Conservation (phyloP, 1,140 invertebrate genomes). For the Eufriesea mexicana region DNA sequence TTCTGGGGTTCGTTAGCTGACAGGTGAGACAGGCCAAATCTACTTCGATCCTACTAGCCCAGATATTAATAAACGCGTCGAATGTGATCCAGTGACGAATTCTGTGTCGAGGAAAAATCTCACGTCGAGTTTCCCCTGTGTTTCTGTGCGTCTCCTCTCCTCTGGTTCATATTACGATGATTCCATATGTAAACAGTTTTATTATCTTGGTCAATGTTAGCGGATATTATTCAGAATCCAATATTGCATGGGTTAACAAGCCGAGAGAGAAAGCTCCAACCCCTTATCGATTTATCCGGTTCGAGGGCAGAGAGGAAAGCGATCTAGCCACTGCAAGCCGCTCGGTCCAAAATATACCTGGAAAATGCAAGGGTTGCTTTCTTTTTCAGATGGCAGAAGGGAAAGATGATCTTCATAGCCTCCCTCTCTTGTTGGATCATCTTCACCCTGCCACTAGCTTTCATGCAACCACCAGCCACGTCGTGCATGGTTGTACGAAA, state of each 20-base stretch:
- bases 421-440: slow-evolving; percentile 97
- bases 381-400: slow-evolving; percentile 88
- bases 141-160: neutral
- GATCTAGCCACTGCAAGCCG: too few species aligned
- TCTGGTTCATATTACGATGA: neutral
- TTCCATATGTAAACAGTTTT: neutral
- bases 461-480: slow-evolving; percentile 95
- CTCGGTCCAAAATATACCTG: neutral
- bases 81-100: too few species aligned
- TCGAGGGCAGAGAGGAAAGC: too few species aligned
- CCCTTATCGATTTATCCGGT: too few species aligned
- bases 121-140: too few species aligned
- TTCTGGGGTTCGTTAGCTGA: slow-evolving; percentile 99
- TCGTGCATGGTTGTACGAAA: slow-evolving; percentile 92
- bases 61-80: too few species aligned
- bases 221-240: slow-evolving; percentile 10
- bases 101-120: too few species aligned
- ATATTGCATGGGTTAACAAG: slow-evolving; percentile 11
- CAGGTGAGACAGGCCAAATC: slow-evolving; percentile 83
- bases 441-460: slow-evolving; percentile 97
- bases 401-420: slow-evolving; percentile 93
- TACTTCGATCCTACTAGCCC: neutral
- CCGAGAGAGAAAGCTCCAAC: slow-evolving; percentile 2
- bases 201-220: neutral
- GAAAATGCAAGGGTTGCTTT: neutral